Evolutionary conservation across 2,113 vertebrate species (phyloP).

Genomic region (Paradoxurus hermaphroditus): DNA sequence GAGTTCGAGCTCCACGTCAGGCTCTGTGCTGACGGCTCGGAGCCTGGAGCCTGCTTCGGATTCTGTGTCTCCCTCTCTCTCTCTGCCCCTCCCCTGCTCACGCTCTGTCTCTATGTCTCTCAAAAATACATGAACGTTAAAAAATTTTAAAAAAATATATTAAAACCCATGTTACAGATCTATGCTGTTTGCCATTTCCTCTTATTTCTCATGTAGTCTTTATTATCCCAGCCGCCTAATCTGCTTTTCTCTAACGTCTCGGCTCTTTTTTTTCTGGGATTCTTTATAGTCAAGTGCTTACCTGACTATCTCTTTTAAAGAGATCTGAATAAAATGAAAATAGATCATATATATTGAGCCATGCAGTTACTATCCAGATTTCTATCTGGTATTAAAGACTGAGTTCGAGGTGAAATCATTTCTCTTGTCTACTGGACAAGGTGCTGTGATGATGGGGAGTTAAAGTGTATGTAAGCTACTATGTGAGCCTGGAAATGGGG

Average conservation of each 20-base stretch:
- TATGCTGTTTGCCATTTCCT: neutral
- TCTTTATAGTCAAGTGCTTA: neutral
- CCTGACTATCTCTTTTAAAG: neutral
- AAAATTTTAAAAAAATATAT: too few species aligned
- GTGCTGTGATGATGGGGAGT: neutral
- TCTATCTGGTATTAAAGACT: neutral
- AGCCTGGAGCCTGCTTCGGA: too few species aligned
- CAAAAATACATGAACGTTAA: too few species aligned
- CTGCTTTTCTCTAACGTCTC: neutral
- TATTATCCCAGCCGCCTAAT: neutral
- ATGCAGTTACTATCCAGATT: neutral
- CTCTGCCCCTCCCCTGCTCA: too few species aligned
- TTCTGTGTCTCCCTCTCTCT: too few species aligned
- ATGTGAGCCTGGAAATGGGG: neutral
- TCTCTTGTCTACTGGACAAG: neutral
- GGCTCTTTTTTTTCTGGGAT: neutral
- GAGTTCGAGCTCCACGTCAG: too few species aligned
- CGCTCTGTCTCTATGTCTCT: too few species aligned
- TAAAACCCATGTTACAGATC: neutral
- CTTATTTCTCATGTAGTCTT: neutral
- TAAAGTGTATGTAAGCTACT: neutral
- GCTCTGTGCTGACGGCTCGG: too few species aligned
- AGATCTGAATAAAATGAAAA: neutral
- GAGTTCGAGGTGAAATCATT: neutral
- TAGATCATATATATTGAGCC: fast-evolving